phyloP scores from a whole-genome alignment of 1,140 invertebrate species.

The Himalopsyche phryganea region DNA sequence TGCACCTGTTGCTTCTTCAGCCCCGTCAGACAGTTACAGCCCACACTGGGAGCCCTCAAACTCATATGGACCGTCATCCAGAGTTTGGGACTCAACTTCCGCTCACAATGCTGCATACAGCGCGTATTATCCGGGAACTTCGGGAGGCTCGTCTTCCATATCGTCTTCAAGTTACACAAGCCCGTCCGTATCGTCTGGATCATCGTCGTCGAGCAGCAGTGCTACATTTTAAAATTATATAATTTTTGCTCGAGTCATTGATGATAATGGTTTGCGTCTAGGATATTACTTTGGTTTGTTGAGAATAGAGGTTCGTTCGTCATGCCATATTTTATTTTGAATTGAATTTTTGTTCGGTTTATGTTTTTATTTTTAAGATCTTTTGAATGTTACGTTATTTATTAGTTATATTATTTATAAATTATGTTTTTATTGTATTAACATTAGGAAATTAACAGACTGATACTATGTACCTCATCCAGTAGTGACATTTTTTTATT shows the following conservation, averaged over 20 bases:
- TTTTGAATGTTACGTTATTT: too few species aligned
- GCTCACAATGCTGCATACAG: conserved; percentile 73
- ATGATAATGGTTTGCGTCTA: background rate
- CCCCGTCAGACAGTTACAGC: conserved; percentile 62
- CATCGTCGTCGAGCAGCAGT: conserved; percentile 8
- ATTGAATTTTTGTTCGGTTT: too few species aligned
- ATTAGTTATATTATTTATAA: too few species aligned
- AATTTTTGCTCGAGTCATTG: conserved; percentile 2
- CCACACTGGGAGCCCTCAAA: conserved; percentile 65
- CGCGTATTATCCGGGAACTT: conserved; percentile 67
- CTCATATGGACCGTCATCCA: conserved; percentile 59
- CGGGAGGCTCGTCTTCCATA: conserved; percentile 50
- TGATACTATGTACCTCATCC: too few species aligned
- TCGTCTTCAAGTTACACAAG: conserved; percentile 53
- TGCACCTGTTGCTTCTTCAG: conserved; percentile 58
- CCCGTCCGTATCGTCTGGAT: conserved; percentile 46
- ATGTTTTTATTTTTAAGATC: too few species aligned
- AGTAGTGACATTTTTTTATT: too few species aligned
- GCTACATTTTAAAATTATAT: conserved; percentile 13
- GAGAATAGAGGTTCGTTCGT: too few species aligned
- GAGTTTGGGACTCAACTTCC: conserved; percentile 63
- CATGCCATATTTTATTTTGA: too few species aligned
- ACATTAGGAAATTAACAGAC: too few species aligned
- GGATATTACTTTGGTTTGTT: too few species aligned
- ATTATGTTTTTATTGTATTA: too few species aligned